Percentiles rank a stretch among this genome's conserved stretches.
Evolutionary conservation across 2,797 vertebrate species (phyloP).

Genomic region (Crypturellus tataupa): DNA sequence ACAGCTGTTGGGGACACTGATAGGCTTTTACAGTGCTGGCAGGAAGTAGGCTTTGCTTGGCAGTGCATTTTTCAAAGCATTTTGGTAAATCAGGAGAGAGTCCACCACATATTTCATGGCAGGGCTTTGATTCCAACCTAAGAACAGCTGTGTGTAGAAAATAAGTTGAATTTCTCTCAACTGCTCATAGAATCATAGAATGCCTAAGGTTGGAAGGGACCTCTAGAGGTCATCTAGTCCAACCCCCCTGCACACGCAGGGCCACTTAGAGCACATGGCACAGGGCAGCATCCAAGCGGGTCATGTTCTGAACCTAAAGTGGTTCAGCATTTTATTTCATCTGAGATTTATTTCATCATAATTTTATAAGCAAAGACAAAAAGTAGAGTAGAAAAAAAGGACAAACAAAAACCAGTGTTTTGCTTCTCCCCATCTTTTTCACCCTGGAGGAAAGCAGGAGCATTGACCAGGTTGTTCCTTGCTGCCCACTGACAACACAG

Average conservation of each 20-base stretch:
- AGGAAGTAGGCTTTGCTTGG: too few species aligned
- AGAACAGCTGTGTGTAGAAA: neutral
- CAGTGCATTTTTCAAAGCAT: too few species aligned
- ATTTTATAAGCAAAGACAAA: neutral
- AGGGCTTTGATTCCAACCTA: neutral
- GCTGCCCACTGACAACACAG: too few species aligned
- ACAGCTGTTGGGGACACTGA: too few species aligned
- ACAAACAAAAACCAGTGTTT: neutral
- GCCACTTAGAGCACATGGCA: too few species aligned
- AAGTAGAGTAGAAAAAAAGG: neutral
- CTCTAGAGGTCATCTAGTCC: too few species aligned
- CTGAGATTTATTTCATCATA: conserved; percentile 1
- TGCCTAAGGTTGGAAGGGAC: too few species aligned
- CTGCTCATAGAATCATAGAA: too few species aligned
- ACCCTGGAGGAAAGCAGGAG: neutral
- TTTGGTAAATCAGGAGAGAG: neutral
- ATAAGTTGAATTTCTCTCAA: neutral
- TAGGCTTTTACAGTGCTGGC: too few species aligned
- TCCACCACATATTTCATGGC: neutral
- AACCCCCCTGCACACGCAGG: too few species aligned
- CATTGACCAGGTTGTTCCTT: neutral
- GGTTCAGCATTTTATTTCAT: neutral
- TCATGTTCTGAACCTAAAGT: neutral
- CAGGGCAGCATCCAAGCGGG: too few species aligned
- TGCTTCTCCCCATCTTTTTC: neutral